Evolutionary conservation across 2,888 invertebrate species (phyloP).

Genomic region (Drosophila pseudotakahashii): DNA sequence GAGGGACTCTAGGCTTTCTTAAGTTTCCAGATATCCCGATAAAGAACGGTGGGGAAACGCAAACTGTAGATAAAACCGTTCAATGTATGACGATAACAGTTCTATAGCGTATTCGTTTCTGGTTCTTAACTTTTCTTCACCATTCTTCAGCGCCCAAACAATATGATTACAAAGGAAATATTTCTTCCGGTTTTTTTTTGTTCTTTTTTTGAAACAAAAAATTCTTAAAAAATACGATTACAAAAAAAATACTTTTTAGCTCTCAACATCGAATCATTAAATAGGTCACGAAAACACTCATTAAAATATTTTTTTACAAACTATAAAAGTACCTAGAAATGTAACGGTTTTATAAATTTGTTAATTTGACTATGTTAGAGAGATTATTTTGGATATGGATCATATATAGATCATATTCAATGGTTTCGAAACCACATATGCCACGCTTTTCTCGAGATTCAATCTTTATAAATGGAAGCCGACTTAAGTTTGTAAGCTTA

Average conservation of each 20-base stretch:
- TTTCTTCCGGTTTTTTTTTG: not conserved
- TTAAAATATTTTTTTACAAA: not conserved
- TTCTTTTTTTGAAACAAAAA: no score
- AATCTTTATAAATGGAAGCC: no score
- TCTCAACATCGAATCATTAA: not conserved
- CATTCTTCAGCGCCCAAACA: not conserved
- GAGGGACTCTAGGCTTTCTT: conserved; percentile 4
- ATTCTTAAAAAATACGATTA: no score
- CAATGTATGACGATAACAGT: conserved; percentile 3
- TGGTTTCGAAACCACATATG: not conserved
- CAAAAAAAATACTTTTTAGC: no score
- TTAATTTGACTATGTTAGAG: no score
- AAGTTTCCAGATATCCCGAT: conserved; percentile 9
- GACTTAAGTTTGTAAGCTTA: no score
- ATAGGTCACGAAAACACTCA: not conserved
- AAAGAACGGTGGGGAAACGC: conserved; percentile 1
- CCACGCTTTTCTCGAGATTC: no score
- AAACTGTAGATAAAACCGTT: conserved; percentile 29
- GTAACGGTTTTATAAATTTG: no score
- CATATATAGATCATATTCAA: no score
- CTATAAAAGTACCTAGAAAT: no score
- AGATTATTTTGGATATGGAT: no score
- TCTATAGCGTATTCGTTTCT: not conserved
- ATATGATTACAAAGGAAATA: not conserved
- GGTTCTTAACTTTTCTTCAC: not conserved